Evolutionary conservation across 1,140 invertebrate genomes (phyloP).

Genomic region (Coelopa frigida): DNA sequence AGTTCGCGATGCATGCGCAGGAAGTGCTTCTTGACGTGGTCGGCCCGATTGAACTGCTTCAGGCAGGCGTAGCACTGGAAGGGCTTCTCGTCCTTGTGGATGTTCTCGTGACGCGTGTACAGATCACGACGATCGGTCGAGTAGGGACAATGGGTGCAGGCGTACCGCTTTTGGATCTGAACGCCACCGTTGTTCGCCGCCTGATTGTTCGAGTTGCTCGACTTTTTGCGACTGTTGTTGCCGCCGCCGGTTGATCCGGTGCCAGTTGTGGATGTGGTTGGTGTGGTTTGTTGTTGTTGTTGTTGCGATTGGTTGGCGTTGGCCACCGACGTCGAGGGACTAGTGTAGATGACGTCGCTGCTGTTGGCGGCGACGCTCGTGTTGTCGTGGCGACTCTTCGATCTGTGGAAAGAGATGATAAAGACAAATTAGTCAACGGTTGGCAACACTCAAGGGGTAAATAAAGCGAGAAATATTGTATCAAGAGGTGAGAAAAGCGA

Average conservation of each 20-base stretch:
- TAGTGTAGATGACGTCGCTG: slow-evolving; percentile 36
- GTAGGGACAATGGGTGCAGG: slow-evolving; percentile 78
- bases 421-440: background rate
- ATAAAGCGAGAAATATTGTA: no score
- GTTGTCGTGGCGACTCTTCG: slow-evolving; percentile 32
- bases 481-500: no score
- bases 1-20: slow-evolving; percentile 81
- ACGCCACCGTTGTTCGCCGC: slow-evolving; percentile 22
- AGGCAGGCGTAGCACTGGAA: slow-evolving; percentile 88
- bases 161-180: slow-evolving; percentile 63
- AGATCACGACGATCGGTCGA: slow-evolving; percentile 87
- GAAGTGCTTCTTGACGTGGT: slow-evolving; percentile 92
- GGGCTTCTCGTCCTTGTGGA: slow-evolving; percentile 88
- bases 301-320: slow-evolving; percentile 14
- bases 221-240: slow-evolving; percentile 29
- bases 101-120: slow-evolving; percentile 92
- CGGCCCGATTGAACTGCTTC: slow-evolving; percentile 88
- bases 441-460: no score
- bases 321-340: slow-evolving; percentile 28
- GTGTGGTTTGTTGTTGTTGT: slow-evolving; percentile 31
- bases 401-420: slow-evolving; percentile 18
- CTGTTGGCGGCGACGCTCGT: slow-evolving; percentile 8
- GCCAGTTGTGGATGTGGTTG: slow-evolving; percentile 23
- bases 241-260: slow-evolving; percentile 29
- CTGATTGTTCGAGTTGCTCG: slow-evolving; percentile 10